A percentile compares a stretch with the other conserved stretches of the same genome.
Conservation (phyloP, 2,113 vertebrate genomes). For the Pollachius pollachius region DNA sequence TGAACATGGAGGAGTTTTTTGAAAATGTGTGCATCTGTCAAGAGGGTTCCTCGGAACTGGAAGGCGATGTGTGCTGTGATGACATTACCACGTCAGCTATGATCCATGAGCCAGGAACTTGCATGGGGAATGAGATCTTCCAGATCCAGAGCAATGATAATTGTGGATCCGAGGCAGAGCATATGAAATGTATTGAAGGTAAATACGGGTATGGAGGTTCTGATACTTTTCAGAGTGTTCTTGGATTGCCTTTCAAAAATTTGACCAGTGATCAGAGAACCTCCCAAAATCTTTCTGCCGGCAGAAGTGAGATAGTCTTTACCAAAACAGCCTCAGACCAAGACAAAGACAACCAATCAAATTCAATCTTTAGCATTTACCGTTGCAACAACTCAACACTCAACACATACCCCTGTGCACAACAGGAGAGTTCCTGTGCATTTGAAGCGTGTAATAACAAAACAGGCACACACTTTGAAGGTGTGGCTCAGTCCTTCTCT, state of each 20-base stretch:
- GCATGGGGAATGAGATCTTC: conserved; percentile 13
- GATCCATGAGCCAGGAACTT: conserved; percentile 16
- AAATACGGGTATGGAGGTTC: conserved; percentile 14
- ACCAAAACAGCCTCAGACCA: conserved; percentile 5
- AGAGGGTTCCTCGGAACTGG: conserved; percentile 16
- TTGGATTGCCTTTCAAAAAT: not conserved
- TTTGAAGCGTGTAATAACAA: conserved; percentile 15
- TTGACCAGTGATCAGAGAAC: conserved; percentile 1
- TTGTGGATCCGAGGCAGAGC: conserved; percentile 12
- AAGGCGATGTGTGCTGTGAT: conserved; percentile 12
- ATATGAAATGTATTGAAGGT: not conserved
- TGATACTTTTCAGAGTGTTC: conserved; percentile 21
- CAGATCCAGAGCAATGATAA: not conserved
- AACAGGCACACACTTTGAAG: conserved; percentile 56
- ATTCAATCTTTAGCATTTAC: not conserved
- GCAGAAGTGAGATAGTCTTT: conserved; percentile 13
- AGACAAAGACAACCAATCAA: conserved; percentile 11
- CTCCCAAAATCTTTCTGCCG: not conserved
- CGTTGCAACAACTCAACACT: conserved; percentile 14
- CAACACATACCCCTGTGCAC: conserved; percentile 15
- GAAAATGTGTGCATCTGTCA: conserved; percentile 40
- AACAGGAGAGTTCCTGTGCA: conserved; percentile 26
- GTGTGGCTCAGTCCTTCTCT: conserved; percentile 75
- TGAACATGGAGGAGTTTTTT: conserved; percentile 45
- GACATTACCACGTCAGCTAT: conserved; percentile 1